Base-by-base conservation (phyloP, 2,797 vertebrate genomes). In the Tadarida brasiliensis region DNA sequence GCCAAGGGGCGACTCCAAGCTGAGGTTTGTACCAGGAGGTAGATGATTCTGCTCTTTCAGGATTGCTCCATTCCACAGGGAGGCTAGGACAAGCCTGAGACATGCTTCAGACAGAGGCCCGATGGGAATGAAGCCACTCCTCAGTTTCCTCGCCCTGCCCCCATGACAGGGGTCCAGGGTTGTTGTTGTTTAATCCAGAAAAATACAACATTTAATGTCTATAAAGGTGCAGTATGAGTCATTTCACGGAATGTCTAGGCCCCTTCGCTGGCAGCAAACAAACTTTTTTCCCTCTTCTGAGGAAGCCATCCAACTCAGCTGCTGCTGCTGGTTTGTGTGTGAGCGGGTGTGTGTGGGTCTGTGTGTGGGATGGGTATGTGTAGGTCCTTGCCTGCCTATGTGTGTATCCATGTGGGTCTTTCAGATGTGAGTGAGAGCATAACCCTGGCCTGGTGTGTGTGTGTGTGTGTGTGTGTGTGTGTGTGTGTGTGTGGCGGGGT, bases 171-270 rank as follows among this genome's bases (percentile, higher is more conserved):
- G 63, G 74, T 59, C n/a, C 9, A 88, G 68, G 78, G 86, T 44
- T 89, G 84, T 97, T 94, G 84, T 97, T 96, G 93, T 93, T 84
- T 74, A 93, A 92, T 90, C 57, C 90, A 92, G 84, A 74, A 96
- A 94, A 96, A 92, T 35, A 87, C 84, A 96, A 90, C 83, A 95
- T 95, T 96, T 93, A 94, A 95, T 95, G 82, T 97, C 90, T 94
- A 92, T 94, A 96, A 97, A 97, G 97, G 97, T 97, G 92, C 95
- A 94, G 95, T 92, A 65, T 97, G 97, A 97, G 95, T 97, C 97
- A 97, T 96, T 97, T 95, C 95, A 88, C 12, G 92, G 97, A 97
- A 96, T 96, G 94, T 96, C 95, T 97, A 97, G 97, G 97, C 97
- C 97, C 97, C 96, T 97, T 97, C 3, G 1, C 94, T 97, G 96